Conservation (phyloP, 1,140 invertebrate species). For the Druon quercuslanigerum region DNA sequence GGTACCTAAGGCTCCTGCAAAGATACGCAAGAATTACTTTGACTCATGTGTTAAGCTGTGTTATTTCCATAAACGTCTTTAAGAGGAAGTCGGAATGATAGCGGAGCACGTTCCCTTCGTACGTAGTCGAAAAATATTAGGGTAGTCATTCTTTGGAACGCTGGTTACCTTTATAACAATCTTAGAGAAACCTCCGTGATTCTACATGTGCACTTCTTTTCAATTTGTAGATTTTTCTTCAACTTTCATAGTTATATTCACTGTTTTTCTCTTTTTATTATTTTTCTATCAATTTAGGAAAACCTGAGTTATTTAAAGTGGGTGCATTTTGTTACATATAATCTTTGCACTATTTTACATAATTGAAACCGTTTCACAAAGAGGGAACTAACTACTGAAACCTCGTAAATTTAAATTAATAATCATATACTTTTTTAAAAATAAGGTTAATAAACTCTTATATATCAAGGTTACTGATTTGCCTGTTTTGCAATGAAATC, state of each 20-base stretch:
- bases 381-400: too few species aligned
- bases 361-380: too few species aligned
- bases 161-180: conserved; percentile 12
- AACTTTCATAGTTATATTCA: conserved; percentile 9
- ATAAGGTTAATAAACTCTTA: too few species aligned
- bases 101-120: not conserved
- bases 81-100: conserved; percentile 24
- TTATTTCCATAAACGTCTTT: conserved; percentile 28
- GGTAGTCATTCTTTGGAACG: conserved; percentile 23
- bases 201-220: not conserved
- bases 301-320: too few species aligned
- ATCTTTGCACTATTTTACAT: too few species aligned
- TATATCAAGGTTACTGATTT: too few species aligned
- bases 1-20: not conserved
- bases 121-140: conserved; percentile 4
- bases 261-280: not conserved
- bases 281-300: not conserved
- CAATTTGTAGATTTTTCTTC: not conserved
- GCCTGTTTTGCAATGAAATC: too few species aligned
- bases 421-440: too few species aligned
- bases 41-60: not conserved
- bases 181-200: conserved; percentile 19
- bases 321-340: too few species aligned
- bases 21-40: conserved; percentile 23
- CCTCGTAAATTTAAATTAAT: too few species aligned